A percentile compares a stretch with the other conserved stretches of the same genome.
These are phyloP conservation scores for Callorhinus ursinus DNA, from an alignment of 2,113 vertebrate genomes.

Conservation along the genomic window DNA sequence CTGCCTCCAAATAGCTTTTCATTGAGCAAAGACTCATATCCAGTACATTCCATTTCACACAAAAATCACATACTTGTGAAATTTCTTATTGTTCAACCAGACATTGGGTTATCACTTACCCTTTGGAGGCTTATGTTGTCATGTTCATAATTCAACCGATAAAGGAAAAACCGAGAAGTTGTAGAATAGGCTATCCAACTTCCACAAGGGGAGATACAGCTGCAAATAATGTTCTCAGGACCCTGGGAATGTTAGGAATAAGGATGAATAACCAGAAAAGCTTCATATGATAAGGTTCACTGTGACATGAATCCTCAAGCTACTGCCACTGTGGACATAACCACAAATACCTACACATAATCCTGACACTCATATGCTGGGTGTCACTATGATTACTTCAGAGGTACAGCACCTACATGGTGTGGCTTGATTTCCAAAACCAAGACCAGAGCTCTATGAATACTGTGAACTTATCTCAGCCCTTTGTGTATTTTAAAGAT, in stretches of 20 bases:
- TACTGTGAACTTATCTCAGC: neutral
- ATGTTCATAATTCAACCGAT: conserved; percentile 84
- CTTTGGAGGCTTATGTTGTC: conserved; percentile 87
- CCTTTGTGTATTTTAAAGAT: neutral
- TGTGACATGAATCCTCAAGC: neutral
- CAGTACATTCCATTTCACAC: neutral
- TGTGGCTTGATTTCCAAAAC: neutral
- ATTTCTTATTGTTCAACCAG: accelerated
- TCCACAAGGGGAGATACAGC: conserved; percentile 93
- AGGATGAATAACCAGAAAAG: neutral
- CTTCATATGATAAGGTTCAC: neutral
- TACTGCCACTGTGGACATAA: neutral
- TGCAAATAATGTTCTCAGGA: conserved; percentile 93
- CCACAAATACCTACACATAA: neutral
- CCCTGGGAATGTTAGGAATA: conserved; percentile 85
- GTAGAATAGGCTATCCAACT: conserved; percentile 93
- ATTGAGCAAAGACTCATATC: neutral
- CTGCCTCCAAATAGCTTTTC: neutral
- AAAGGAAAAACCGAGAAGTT: conserved; percentile 89
- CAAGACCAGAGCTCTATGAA: neutral
- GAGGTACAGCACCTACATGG: neutral
- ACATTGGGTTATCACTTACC: conserved; percentile 82
- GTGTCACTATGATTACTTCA: neutral
- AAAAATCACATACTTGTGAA: neutral
- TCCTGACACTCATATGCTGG: neutral